Conservation (phyloP, 2,888 invertebrate species). For the Epistrophella euchroma region DNA sequence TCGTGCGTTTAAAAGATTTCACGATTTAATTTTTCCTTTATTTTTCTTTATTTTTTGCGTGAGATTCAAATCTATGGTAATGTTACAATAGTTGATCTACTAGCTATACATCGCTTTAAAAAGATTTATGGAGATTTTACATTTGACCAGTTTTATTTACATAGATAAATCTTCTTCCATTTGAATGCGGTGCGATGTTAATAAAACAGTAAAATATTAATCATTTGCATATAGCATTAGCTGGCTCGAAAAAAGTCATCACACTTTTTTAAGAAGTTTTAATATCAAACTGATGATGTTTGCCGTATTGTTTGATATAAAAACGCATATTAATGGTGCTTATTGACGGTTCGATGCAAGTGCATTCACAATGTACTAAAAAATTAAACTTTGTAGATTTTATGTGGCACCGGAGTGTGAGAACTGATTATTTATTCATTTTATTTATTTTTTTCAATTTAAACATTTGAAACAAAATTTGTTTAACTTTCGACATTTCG, state of each 20-base stretch:
- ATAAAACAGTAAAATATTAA: background rate
- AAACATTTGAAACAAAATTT: too few relatives aligned
- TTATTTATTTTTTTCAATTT: too few relatives aligned
- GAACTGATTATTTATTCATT: too few relatives aligned
- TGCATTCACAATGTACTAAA: too few relatives aligned
- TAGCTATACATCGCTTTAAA: conserved; percentile 18
- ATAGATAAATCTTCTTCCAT: conserved; percentile 56
- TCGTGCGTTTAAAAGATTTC: conserved; percentile 64
- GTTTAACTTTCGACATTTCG: too few relatives aligned
- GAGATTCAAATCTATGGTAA: conserved; percentile 67
- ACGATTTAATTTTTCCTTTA: conserved; percentile 41
- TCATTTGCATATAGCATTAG: conserved; percentile 46
- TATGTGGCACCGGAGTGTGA: too few relatives aligned
- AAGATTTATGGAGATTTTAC: conserved; percentile 71
- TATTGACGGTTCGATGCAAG: too few relatives aligned
- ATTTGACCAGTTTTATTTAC: conserved; percentile 25
- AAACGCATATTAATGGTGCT: too few relatives aligned
- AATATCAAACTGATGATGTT: background rate
- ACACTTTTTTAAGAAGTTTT: conserved; percentile 22
- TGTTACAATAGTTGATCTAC: conserved; percentile 40
- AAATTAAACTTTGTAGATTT: too few relatives aligned
- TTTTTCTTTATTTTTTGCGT: conserved; percentile 28
- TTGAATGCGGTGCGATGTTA: conserved; percentile 17
- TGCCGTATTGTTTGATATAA: background rate
- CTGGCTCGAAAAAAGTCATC: conserved; percentile 7